Evolutionary conservation across 1,140 invertebrate species (phyloP), one percentile per base, ranked within the genome.

Genomic region (Micrasema longulum): DNA sequence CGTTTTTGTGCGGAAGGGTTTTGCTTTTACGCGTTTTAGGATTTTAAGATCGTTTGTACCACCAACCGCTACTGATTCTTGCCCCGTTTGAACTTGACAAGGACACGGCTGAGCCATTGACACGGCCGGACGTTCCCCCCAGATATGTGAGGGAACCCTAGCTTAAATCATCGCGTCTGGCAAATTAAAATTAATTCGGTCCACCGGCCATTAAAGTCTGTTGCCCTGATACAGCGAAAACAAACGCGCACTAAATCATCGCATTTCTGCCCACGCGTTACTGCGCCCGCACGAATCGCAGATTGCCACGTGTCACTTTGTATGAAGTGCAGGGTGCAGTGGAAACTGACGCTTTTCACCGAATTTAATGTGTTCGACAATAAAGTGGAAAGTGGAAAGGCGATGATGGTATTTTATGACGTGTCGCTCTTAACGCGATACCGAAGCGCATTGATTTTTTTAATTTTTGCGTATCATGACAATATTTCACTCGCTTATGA

Each of bases 121-220:
- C 71, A 69, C 66, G 48, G 63, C 65, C 71, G 71, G 66, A 64
- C 71, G 64, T 73, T 73, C 71, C 65, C 55, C 71, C 53, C 57
- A 47, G 9, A 18, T 7, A 16, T 12, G 31, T 16, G 36, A 62
- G 60, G 60, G 23, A 63, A 63, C 60, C 43, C 60, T 14, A 20
- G 38, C 12, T 45, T 45, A 63, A 63, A 63, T 63, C 60, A 63
- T 63, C 41, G 43, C 38, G 60, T 63, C 60, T 63, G 60, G 60
- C 22, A 63, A 63, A 63, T 63, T 63, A 63, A 63, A 45, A 45
- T 63, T 63, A 63, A 63, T 63, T 63, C 60, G 60, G 60, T 63
- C 60, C 60, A 63, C 43, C 38, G 43, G 38, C 60, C 41, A 63
- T 63, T 63, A 60, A 38, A 63, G 60, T 63, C 9, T 63, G 41